Evolutionary conservation across 2,797 vertebrate species (phyloP).

Genomic region (Danionella dracula): DNA sequence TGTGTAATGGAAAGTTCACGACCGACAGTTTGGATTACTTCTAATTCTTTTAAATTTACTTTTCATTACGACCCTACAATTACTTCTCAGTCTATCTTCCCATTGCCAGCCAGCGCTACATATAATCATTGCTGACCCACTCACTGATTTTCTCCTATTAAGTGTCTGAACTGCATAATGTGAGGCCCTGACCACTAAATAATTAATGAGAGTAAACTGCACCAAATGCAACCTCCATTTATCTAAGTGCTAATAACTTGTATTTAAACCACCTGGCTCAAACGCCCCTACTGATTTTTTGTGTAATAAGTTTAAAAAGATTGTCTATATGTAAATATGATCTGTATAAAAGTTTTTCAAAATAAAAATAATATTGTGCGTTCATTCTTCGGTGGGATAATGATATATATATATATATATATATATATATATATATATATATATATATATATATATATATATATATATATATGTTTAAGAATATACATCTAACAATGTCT

Average conservation of each 20-base stretch:
- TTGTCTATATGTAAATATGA: too few species aligned
- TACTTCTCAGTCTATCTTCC: slow-evolving; percentile 85
- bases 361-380: too few species aligned
- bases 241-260: slow-evolving; percentile 54
- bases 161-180: slow-evolving; percentile 85
- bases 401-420: too few species aligned
- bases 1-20: slow-evolving; percentile 31
- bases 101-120: slow-evolving; percentile 80
- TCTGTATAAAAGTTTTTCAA: too few species aligned
- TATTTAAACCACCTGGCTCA: slow-evolving; percentile 15
- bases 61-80: slow-evolving; percentile 70
- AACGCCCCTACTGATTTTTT: background rate
- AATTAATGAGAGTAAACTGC: slow-evolving; percentile 78
- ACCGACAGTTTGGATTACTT: slow-evolving; percentile 36
- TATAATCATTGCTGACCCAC: slow-evolving; percentile 94
- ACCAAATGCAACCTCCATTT: slow-evolving; percentile 58
- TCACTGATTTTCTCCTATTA: slow-evolving; percentile 86
- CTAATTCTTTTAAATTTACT: slow-evolving; percentile 44
- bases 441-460: background rate
- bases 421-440: too few species aligned
- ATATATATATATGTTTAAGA: too few species aligned
- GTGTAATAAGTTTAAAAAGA: too few species aligned
- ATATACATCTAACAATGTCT: too few species aligned
- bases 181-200: slow-evolving; percentile 72
- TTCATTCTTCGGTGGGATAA: too few species aligned